Percentiles rank a stretch among this genome's conserved stretches.
Conservation (phyloP, 2,113 vertebrate genomes). For the Pseudorhombus dupliciocellatus region DNA sequence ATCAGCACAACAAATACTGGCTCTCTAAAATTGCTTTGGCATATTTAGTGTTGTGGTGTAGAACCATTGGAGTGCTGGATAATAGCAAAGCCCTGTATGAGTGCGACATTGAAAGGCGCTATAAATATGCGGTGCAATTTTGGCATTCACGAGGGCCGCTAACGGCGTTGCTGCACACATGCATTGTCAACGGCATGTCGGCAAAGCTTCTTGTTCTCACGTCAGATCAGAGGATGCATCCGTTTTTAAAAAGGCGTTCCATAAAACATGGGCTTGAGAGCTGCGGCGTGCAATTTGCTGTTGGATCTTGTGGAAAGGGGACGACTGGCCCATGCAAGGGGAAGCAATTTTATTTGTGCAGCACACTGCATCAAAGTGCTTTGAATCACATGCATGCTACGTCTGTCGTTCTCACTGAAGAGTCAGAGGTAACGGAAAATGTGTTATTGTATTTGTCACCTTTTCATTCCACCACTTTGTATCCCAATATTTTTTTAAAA, state of each 20-base stretch:
- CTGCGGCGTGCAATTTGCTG: not conserved
- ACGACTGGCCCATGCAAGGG: too few species aligned
- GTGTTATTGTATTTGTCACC: too few species aligned
- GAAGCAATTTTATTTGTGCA: too few species aligned
- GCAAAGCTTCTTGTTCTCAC: conserved; percentile 9
- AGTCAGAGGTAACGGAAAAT: too few species aligned
- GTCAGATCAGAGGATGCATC: not conserved
- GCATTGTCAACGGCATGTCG: not conserved
- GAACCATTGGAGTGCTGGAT: not conserved
- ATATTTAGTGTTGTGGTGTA: not conserved
- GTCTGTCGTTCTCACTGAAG: not conserved
- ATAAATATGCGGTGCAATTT: not conserved
- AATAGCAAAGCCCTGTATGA: not conserved
- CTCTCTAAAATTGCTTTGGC: not conserved
- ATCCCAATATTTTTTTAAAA: too few species aligned
- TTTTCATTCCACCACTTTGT: too few species aligned
- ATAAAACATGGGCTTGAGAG: not conserved
- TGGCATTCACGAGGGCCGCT: not conserved
- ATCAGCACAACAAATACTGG: not conserved
- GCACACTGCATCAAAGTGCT: not conserved
- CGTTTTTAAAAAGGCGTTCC: not conserved
- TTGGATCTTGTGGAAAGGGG: not conserved
- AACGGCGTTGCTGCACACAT: not conserved
- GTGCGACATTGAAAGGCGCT: not conserved
- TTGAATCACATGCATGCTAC: not conserved